Evolutionary conservation across 2,113 vertebrate species (phyloP).

Genomic region (Cairina moschata): DNA sequence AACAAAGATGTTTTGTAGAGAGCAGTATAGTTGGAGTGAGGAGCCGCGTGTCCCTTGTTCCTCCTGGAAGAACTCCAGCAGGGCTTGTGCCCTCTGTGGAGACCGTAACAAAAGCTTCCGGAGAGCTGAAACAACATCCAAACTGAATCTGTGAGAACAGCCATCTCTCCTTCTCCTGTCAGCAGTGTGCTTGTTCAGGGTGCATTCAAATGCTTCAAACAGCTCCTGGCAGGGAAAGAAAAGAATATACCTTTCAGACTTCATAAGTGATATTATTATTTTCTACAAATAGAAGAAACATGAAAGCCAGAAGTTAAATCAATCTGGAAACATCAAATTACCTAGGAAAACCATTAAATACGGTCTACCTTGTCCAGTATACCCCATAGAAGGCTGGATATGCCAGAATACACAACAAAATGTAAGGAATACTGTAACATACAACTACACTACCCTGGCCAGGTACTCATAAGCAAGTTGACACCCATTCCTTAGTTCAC

Average conservation of each 20-base stretch:
- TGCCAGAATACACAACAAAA: background rate
- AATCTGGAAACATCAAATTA: background rate
- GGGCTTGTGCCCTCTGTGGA: slow-evolving; percentile 80
- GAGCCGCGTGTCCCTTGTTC: background rate
- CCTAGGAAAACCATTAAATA: background rate
- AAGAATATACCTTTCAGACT: background rate
- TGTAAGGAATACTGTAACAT: background rate
- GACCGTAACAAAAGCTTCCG: slow-evolving; percentile 78
- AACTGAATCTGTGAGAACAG: slow-evolving; percentile 64
- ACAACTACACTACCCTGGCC: background rate
- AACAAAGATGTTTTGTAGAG: slow-evolving; percentile 83
- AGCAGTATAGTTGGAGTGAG: background rate
- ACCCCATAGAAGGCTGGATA: background rate
- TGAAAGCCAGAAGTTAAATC: background rate
- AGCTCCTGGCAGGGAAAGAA: slow-evolving; percentile 81
- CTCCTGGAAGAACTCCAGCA: slow-evolving; percentile 84
- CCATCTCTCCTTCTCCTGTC: slow-evolving; percentile 53
- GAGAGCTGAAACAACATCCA: slow-evolving; percentile 79
- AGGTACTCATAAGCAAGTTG: background rate
- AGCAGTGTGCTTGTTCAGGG: slow-evolving; percentile 25
- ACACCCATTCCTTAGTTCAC: background rate
- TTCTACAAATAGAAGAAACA: background rate
- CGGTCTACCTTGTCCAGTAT: background rate
- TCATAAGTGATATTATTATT: background rate
- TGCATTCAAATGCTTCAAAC: slow-evolving; percentile 78